Evolutionary conservation across 2,888 invertebrate genomes (phyloP), one percentile per base, ranked within the genome.

Genomic region (Dilophus febrilis): DNA sequence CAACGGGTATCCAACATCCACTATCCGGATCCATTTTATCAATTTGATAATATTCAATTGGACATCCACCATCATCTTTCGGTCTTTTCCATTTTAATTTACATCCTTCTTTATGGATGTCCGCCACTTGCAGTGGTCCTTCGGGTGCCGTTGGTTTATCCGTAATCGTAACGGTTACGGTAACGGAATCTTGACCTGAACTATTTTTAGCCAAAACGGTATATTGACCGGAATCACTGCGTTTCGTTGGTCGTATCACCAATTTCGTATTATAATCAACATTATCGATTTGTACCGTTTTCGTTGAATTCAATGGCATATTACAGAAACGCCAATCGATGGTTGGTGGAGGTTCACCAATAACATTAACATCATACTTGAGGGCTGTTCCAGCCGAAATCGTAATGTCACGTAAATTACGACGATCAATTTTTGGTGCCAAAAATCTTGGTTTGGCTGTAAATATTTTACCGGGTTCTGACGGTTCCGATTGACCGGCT

Each of bases 81-180:
- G 94, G 94, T 38, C 90, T 71, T 62, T 92, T 91, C 95, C 95
- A 95, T 90, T 86, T 40, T 43, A 95, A 73, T 46, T 87, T 86
- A 50, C 90, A 91, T 3, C 91, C 90, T 51, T 94, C 87, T 54
- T 87, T 86, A 64, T 85, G 87, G 6, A 95, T 77, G 58, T 92
- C 91, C 12, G 82, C 77, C 31, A 73, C 80, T 67, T 84, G 79
- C 12, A 94, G 58, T 10, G 92, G 92, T 50, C 92, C 94, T 61
- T 90, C 85, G 3, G 92, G 94, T 43, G 80, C 67, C 33, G 71
- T 65, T 1, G 94, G 91, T 53, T 88, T 91, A 56, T 91, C 91
- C 10, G 84, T 86, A 41, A 90, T 79, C 4, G 74, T 72, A 2
- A 90, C 85, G 47, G 76, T 80, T 45, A 90, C 73, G 3, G 79